Conservation (phyloP, 2,888 invertebrate genomes). For the Nasonovia ribisnigri region DNA sequence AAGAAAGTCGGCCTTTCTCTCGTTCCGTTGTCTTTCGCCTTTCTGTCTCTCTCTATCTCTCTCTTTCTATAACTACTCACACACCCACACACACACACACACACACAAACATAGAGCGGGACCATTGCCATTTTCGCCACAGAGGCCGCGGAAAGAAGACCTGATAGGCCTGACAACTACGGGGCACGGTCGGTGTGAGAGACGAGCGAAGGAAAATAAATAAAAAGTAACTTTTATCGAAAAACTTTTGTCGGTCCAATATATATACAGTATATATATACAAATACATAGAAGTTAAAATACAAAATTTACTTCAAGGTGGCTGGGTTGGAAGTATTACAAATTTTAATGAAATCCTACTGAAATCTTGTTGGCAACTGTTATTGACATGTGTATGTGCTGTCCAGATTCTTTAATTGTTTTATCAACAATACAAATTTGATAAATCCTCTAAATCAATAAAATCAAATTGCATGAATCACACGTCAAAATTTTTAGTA, state of each 20-base stretch:
- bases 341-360: neutral
- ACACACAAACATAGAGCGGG: neutral
- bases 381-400: neutral
- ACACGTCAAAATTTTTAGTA: neutral
- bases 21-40: neutral
- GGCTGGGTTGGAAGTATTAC: neutral
- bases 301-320: neutral
- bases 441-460: neutral
- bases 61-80: neutral
- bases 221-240: slow-evolving; percentile 60
- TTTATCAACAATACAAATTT: neutral
- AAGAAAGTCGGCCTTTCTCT: slow-evolving; percentile 32
- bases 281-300: neutral
- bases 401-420: neutral
- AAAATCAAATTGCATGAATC: neutral
- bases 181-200: neutral
- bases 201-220: neutral
- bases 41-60: neutral
- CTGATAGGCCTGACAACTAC: neutral
- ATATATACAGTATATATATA: neutral
- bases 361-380: neutral
- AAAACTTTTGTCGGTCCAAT: slow-evolving; percentile 52
- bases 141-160: too few species aligned
- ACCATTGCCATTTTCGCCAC: neutral
- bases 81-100: neutral